Evolutionary conservation across 2,888 invertebrate genomes (phyloP).

Genomic region (Rhingia campestris): DNA sequence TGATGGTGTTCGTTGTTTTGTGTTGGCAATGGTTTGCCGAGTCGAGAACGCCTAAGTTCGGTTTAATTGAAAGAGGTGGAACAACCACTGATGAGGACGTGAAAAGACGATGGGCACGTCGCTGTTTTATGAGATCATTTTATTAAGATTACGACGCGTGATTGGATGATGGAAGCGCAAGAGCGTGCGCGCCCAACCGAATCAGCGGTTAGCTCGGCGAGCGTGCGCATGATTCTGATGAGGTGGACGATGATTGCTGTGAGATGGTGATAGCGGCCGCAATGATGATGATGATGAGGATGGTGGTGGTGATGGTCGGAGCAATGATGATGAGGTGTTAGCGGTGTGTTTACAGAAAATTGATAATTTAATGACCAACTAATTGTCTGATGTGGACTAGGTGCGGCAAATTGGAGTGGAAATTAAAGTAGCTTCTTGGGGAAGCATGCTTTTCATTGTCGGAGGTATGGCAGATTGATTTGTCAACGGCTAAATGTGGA

Average conservation of each 20-base stretch:
- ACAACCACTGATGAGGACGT: constrained; percentile 69
- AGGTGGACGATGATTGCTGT: constrained; percentile 54
- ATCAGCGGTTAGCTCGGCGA: constrained; percentile 4
- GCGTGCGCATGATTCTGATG: constrained; percentile 61
- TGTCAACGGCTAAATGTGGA: too few relatives aligned
- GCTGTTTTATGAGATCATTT: constrained; percentile 73
- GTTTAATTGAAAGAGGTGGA: constrained; percentile 75
- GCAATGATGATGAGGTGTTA: constrained; percentile 70
- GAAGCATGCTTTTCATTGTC: neutral
- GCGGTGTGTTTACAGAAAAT: constrained; percentile 68
- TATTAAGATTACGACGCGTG: constrained; percentile 73
- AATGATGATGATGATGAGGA: constrained; percentile 23
- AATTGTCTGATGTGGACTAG: constrained; percentile 62
- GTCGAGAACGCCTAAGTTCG: constrained; percentile 72
- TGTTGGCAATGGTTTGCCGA: constrained; percentile 66
- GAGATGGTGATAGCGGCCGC: constrained; percentile 31
- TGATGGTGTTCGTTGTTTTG: constrained; percentile 41
- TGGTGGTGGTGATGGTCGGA: constrained; percentile 47
- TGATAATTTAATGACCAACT: constrained; percentile 68
- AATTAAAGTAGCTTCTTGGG: neutral
- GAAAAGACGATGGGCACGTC: constrained; percentile 68
- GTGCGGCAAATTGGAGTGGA: constrained; percentile 11
- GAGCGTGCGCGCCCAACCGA: constrained; percentile 44
- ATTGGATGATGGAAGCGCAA: constrained; percentile 63
- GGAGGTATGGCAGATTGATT: too few relatives aligned